These are phyloP conservation scores for Pterocles gutturalis DNA, from an alignment of 2,113 vertebrate genomes.

Conservation along the genomic window DNA sequence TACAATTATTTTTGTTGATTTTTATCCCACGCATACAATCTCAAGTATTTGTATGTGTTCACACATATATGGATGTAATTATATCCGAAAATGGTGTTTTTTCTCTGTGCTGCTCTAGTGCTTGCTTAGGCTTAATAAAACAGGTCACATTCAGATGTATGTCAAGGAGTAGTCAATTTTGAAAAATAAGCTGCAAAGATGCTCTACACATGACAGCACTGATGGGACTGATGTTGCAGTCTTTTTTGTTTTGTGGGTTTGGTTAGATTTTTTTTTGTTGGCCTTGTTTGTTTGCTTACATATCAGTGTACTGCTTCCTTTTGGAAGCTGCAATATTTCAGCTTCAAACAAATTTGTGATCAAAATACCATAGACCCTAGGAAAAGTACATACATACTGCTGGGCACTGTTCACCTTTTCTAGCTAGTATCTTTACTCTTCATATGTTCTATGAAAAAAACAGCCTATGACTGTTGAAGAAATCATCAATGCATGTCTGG, in stretches of 20 bases:
- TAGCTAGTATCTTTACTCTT: neutral
- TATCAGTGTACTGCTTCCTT: neutral
- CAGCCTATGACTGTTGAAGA: neutral
- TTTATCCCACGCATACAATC: neutral
- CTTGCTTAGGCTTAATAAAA: neutral
- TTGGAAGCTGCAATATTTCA: neutral
- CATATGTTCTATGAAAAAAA: neutral
- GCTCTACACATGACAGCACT: neutral
- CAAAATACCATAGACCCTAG: neutral
- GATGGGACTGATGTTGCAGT: neutral
- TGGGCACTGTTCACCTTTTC: neutral
- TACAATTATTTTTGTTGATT: neutral
- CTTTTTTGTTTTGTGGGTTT: neutral
- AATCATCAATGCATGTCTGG: fast-evolving
- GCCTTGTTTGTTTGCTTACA: neutral
- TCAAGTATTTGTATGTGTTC: neutral
- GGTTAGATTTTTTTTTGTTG: neutral
- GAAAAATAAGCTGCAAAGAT: neutral
- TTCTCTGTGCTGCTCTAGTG: neutral
- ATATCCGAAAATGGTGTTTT: neutral
- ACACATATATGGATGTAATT: neutral
- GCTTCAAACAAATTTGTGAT: neutral
- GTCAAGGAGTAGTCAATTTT: neutral
- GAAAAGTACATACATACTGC: neutral
- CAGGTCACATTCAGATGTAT: neutral